Conservation (phyloP, 2,113 vertebrate species). For the Melanerpes aurifrons region DNA sequence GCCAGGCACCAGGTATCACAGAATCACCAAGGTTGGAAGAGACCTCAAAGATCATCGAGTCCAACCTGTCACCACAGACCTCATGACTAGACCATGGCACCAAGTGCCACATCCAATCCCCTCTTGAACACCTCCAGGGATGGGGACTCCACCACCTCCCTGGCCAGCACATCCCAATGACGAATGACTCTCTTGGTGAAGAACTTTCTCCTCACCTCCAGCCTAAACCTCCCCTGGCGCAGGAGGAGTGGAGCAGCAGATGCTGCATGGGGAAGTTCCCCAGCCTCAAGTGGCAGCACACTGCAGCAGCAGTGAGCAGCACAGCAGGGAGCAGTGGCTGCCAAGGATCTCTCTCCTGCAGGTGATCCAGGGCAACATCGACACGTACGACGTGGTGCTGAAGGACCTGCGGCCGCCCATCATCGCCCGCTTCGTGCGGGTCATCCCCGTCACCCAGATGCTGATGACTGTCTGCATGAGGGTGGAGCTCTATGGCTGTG, state of each 20-base stretch:
- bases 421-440: slow-evolving; percentile 83
- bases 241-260: neutral
- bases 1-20: neutral
- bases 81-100: too few species aligned
- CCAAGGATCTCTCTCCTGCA: slow-evolving; percentile 8
- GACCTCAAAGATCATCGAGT: too few species aligned
- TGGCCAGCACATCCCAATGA: too few species aligned
- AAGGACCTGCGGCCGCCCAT: slow-evolving; percentile 88
- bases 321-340: neutral
- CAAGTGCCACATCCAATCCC: too few species aligned
- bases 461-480: slow-evolving; percentile 89
- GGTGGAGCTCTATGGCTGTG: slow-evolving; percentile 91
- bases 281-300: neutral
- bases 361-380: slow-evolving; percentile 85
- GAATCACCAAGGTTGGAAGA: too few species aligned
- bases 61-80: too few species aligned
- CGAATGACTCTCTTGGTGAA: too few species aligned
- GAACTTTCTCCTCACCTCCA: too few species aligned
- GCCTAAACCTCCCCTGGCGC: too few species aligned
- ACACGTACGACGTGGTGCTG: slow-evolving; percentile 83
- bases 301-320: neutral
- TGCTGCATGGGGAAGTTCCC: neutral
- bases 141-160: too few species aligned
- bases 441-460: slow-evolving; percentile 84
- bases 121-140: too few species aligned